Base-by-base conservation (phyloP, 1,140 invertebrate species). In the Drosophila lacertosa region DNA sequence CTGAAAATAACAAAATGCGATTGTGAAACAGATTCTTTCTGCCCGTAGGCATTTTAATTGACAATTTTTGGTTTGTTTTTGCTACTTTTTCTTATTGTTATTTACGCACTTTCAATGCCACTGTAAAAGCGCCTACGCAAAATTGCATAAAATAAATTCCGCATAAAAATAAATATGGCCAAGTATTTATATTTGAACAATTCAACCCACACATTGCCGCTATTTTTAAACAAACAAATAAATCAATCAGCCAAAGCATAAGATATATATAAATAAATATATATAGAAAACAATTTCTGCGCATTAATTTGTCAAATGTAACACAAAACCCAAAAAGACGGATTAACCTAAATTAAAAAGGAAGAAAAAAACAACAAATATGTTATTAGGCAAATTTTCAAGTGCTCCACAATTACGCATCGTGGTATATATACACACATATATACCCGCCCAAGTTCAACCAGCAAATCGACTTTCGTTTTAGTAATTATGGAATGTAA, bases 301-400 rank as follows among this genome's bases (percentile, higher is more conserved):
- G 47, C 20, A 32, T 63, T 55, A 57, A 58, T 74, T 74, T 74
- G 65, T 72, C 69, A 63, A 54, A 59, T 80, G 76, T 80, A 86
- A 84, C 60, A 68, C 59, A 79, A 83, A 72, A 76, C 81, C 67
- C 32, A 80, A 79, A 79, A 72, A 62, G 63, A 63, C 60, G 70
- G 81, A 86, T 84, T 84, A 84, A 86, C 81, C 81, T 86, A 81
- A 50, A 84, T 84, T 62, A 40, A n/a, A n/a, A n/a, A n/a, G n/a
- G n/a, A n/a, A n/a, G n/a, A n/a, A 47, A 54, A 62, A 29, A 29
- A 22, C 20, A 22, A 48, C 39, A 45, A 45, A 32, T 51, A 64
- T 53, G 32, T 37, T 39, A 39, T n/a, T n/a, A 47, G 33, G 6
- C 24, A 16, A 40, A 62, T 73, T 58, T 72, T 59, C 55, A 59